phyloP scores from a whole-genome alignment of 2,113 vertebrate genomes.

The Chaenogobius annularis region DNA sequence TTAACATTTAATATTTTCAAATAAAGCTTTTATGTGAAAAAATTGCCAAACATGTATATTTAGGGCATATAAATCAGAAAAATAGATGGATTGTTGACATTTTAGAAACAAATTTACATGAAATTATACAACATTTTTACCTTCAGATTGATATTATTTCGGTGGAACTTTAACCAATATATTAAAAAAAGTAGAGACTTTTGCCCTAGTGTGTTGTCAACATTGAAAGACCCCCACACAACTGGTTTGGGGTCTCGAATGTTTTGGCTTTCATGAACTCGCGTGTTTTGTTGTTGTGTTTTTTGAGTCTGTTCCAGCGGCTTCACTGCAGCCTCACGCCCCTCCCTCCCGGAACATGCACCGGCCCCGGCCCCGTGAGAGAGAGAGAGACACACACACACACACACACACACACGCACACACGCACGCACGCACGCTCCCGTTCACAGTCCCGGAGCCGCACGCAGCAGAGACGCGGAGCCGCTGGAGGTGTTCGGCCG shows the following conservation, averaged over 20 bases:
- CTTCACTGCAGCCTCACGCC: constrained; percentile 20
- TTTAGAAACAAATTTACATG: too few relatives aligned
- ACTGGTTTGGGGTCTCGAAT: background rate
- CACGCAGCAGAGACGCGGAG: background rate
- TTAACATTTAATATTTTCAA: too few relatives aligned
- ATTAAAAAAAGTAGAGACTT: too few relatives aligned
- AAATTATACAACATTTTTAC: too few relatives aligned
- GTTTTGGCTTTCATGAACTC: background rate
- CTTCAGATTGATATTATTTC: too few relatives aligned
- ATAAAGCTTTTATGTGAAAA: too few relatives aligned
- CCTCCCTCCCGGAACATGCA: constrained; percentile 20
- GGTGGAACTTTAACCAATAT: too few relatives aligned
- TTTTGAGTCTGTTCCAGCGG: background rate
- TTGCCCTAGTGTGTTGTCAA: too few relatives aligned
- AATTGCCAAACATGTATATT: too few relatives aligned
- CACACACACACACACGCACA: background rate
- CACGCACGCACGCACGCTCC: background rate
- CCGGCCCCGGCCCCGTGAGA: constrained; percentile 12
- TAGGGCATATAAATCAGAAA: too few relatives aligned
- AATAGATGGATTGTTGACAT: too few relatives aligned
- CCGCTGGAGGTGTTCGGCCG: background rate
- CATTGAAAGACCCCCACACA: too few relatives aligned
- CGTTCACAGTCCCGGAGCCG: background rate
- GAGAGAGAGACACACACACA: background rate
- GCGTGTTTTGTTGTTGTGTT: background rate